These are phyloP conservation scores for Heliconius hermathena DNA, from an alignment of 1,140 invertebrate genomes.

Conservation along the genomic window DNA sequence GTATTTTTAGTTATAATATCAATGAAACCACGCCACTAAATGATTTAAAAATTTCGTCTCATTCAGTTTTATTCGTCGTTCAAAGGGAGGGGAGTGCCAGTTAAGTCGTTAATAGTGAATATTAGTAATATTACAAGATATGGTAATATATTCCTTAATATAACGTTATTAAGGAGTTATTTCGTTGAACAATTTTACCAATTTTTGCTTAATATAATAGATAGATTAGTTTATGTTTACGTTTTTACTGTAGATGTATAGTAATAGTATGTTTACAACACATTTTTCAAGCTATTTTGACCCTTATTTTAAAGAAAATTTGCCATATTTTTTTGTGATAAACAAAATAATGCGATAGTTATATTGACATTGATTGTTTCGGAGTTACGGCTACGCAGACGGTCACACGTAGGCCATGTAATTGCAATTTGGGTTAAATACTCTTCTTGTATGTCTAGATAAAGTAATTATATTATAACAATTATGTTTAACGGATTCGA, in stretches of 20 bases:
- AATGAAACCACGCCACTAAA: constrained; percentile 21
- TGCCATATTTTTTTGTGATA: constrained; percentile 33
- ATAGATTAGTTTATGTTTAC: constrained; percentile 47
- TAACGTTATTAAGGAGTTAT: not conserved
- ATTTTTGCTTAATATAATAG: not conserved
- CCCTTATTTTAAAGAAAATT: constrained; percentile 30
- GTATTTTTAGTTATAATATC: not conserved
- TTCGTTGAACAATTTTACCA: not conserved
- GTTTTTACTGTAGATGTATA: not conserved
- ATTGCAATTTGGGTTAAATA: constrained; percentile 58
- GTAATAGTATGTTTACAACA: constrained; percentile 23
- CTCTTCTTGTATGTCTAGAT: constrained; percentile 34
- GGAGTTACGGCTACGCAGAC: constrained; percentile 37
- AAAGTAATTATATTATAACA: constrained; percentile 38
- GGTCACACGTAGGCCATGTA: constrained; percentile 48
- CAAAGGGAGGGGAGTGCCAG: constrained; percentile 37
- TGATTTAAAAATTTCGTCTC: constrained; percentile 54
- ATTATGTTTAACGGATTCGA: constrained; percentile 38
- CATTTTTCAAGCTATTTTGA: constrained; percentile 29
- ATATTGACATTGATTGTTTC: constrained; percentile 39
- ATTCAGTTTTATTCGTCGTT: constrained; percentile 57
- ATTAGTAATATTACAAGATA: not conserved
- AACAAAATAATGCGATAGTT: constrained; percentile 41
- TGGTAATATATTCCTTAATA: not conserved
- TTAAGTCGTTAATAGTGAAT: constrained; percentile 3